phyloP scores from a whole-genome alignment of 1,140 invertebrate species.

The Brachionus manjavacas region DNA sequence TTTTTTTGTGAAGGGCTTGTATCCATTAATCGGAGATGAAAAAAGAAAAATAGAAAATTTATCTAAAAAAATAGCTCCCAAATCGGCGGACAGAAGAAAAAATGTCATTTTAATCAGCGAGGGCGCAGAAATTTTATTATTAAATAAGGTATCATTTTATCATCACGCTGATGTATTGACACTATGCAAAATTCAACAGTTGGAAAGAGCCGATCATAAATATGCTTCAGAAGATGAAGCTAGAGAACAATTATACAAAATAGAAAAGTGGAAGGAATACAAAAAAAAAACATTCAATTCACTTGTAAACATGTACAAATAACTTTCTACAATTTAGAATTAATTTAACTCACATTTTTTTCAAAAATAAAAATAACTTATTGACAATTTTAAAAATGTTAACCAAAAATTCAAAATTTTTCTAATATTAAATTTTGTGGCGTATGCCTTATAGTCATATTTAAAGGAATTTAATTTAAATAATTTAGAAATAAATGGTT shows the following conservation, averaged over 20 bases:
- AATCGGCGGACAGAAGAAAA: neutral
- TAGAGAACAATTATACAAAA: slow-evolving; percentile 4
- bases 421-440: no score
- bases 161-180: slow-evolving; percentile 9
- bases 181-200: slow-evolving; percentile 12
- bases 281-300: slow-evolving; percentile 22
- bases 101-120: slow-evolving; percentile 4
- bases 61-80: neutral
- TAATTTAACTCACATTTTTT: no score
- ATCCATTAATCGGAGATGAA: neutral
- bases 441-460: no score
- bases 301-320: neutral
- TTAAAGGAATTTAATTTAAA: no score
- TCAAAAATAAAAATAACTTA: no score
- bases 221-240: slow-evolving; percentile 20
- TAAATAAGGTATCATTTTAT: slow-evolving; percentile 8
- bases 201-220: neutral
- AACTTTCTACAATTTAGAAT: neutral
- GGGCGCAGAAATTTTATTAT: neutral
- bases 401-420: no score
- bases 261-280: slow-evolving; percentile 22
- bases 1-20: neutral
- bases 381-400: no score
- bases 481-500: no score
- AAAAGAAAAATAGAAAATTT: neutral